Evolutionary conservation across 92 coral and sea anemone genomes (phyloP), one percentile per base, ranked within the genome.

Genomic region (Porites evermanni): DNA sequence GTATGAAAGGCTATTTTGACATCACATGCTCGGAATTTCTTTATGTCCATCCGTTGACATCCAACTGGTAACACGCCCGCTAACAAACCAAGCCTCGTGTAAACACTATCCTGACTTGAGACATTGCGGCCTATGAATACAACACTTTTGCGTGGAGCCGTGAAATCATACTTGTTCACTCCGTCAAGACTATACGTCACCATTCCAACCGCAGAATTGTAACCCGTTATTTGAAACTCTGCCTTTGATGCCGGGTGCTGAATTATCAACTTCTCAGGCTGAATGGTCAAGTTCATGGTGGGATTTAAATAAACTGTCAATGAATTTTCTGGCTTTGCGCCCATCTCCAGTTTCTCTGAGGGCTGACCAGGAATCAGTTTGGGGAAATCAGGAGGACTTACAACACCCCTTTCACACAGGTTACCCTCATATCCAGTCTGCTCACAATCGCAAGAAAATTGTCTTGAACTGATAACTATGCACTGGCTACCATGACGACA

Each of bases 361-460:
- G 83, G 87, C 52, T 69, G 8, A 26, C 82, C 82, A 19, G 60
- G 19, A 26, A 77, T 69, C 2, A 92, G 86, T 74, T 81, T 89
- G 20, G 92, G 92, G 79, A 84, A 89, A 20, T 61, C 70, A 17
- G 95, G 95, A 9, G 79, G 73, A 4, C 65, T 84, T 13, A 92
- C 53, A 63, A 81, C 23, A 14, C 95, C 95, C 18, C 52, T 70
- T 67, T 92, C 78, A 64, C 95, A 92, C 4, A 44, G 59, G 20
- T 78, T 65, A 16, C 95, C 95, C 63, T 85, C 85, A 44, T 72
- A 92, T 16, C 95, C 95, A 85, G 92, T 92, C 7, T 44, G 32
- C 60, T 59, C 70, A 67, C 95, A 92, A 47, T 92, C 90, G 54
- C 95, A 90, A 13, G 54, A 73, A 16, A 74, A 79, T 19, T 64